Evolutionary conservation across 2,888 invertebrate species (phyloP).

Genomic region (Cerastis rubricosa): DNA sequence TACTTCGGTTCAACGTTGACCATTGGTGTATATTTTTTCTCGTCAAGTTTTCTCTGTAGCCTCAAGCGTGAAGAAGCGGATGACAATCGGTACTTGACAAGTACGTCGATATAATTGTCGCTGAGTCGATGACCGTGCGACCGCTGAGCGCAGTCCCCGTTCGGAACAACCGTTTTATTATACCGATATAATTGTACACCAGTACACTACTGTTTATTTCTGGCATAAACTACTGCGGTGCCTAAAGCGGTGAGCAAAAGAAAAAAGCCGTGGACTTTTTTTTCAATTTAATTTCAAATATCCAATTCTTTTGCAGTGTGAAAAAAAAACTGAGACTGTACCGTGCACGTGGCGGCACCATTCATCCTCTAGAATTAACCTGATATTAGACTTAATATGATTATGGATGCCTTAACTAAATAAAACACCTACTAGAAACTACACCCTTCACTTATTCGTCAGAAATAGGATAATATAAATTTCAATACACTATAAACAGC

Average conservation of each 20-base stretch:
- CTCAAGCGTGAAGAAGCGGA: constrained; percentile 61
- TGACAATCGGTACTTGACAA: constrained; percentile 72
- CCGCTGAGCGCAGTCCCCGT: constrained; percentile 76
- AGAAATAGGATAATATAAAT: constrained; percentile 21
- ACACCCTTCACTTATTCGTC: background rate
- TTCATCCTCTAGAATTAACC: background rate
- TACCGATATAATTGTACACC: constrained; percentile 57
- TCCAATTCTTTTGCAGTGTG: background rate
- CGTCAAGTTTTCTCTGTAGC: constrained; percentile 27
- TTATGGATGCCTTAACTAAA: background rate
- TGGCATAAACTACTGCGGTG: constrained; percentile 19
- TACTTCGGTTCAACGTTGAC: background rate
- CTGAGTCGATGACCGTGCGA: constrained; percentile 86
- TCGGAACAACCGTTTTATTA: constrained; percentile 58
- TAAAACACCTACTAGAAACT: background rate
- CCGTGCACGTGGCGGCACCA: background rate
- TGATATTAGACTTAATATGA: background rate
- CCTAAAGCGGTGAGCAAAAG: background rate
- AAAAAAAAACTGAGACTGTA: background rate
- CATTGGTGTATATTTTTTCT: constrained; percentile 18
- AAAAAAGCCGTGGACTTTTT: background rate
- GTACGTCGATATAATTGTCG: constrained; percentile 84
- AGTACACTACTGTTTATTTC: constrained; percentile 40
- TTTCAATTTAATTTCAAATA: background rate
- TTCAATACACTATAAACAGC: constrained; percentile 21